Evolutionary conservation across 2,888 invertebrate species (phyloP).

Genomic region (Dynastes hyllus): DNA sequence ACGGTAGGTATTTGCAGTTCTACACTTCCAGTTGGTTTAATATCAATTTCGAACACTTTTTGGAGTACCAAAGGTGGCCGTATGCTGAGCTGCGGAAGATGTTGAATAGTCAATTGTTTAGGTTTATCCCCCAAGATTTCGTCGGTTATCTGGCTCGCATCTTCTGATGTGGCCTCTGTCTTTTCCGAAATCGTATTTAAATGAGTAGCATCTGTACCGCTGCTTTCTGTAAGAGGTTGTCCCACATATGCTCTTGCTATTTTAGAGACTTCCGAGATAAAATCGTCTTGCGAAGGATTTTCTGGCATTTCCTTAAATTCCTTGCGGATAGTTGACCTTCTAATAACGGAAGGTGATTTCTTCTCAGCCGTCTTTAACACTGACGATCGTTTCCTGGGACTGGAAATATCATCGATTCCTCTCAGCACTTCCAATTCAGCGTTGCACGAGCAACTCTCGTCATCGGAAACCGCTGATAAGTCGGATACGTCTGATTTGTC

Average conservation of each 20-base stretch:
- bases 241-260: not conserved
- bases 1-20: conserved; percentile 15
- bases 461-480: not conserved
- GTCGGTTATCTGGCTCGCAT: not conserved
- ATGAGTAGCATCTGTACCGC: conserved; percentile 22
- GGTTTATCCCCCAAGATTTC: not conserved
- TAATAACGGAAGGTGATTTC: not conserved
- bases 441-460: conserved; percentile 5
- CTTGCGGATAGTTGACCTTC: not conserved
- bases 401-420: not conserved
- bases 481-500: not conserved
- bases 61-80: conserved; percentile 72
- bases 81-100: conserved; percentile 74
- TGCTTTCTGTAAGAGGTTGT: not conserved
- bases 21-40: conserved; percentile 66
- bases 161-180: conserved; percentile 33
- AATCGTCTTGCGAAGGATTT: not conserved
- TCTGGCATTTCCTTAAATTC: not conserved
- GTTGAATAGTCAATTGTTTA: conserved; percentile 69
- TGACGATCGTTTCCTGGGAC: not conserved
- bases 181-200: conserved; percentile 50
- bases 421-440: conserved; percentile 13
- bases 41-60: conserved; percentile 73
- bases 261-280: conserved; percentile 1
- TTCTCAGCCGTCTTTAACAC: not conserved